Evolutionary conservation across 2,888 invertebrate species (phyloP), one percentile per base, ranked within the genome.

Genomic region (Cephus pygmeus): DNA sequence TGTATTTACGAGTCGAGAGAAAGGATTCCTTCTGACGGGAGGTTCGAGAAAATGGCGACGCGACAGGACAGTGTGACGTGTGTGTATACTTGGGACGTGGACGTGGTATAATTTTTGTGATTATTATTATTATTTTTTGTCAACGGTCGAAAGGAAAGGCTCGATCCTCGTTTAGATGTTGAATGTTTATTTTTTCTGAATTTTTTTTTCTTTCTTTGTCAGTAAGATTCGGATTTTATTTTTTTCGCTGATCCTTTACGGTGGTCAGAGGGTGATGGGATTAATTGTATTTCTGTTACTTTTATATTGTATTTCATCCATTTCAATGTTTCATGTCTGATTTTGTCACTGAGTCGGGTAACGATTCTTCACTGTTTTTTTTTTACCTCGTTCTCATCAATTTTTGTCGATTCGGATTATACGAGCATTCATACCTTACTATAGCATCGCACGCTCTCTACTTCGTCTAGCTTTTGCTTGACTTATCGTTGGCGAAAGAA

Each of bases 401-500:
- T 71, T 71, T 71, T 71, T 71, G 33, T 30, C 71, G 12, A 34
- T 23, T 31, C 15, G 3, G 12, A 33, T 31, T 31, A 71, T 30
- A 34, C 34, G 71, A 71, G 31, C 71, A 34, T 31, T 71, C 31
- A 34, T 12, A 71, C 34, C 71, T 30, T 34, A 56, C 56, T 56
- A 56, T 56, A 56, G 2, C 56, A 23, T 56, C 56, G 56, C 56
- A 23, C 23, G 9, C 23, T 56, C 56, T 56, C 23, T 56, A 9
- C 23, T 23, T 56, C 23, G 56, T 23, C 56, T 23, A 56, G 23
- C 23, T 6, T 56, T 23, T 23, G 1, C 23, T 56, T 56, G 56
- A 56, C 56, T 56, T 56, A 23, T 23, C 15, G 9, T 9, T 56
- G 56, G 56, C 86, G 85, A 85, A 85, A 85, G 84, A 85, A 82